Conservation (phyloP, 2,888 invertebrate species). For the Platycnemis pennipes region DNA sequence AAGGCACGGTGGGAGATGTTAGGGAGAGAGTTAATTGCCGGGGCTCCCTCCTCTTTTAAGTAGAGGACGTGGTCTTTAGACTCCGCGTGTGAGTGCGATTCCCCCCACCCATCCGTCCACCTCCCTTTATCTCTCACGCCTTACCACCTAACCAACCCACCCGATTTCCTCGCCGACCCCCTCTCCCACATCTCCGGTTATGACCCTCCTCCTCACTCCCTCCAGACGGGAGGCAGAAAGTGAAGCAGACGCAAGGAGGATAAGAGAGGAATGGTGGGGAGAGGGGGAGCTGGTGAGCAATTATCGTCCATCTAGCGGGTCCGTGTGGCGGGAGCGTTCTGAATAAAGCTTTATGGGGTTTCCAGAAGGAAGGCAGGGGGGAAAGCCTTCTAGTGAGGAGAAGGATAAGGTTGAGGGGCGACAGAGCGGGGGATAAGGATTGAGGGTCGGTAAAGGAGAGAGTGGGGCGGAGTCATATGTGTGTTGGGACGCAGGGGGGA, state of each 20-base stretch:
- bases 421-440: neutral
- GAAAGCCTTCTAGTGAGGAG: neutral
- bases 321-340: slow-evolving; percentile 60
- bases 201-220: neutral
- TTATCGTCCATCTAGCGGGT: slow-evolving; percentile 70
- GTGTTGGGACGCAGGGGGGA: neutral
- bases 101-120: slow-evolving; percentile 48
- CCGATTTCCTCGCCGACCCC: slow-evolving; percentile 21
- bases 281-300: slow-evolving; percentile 45
- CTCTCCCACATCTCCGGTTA: too few relatives aligned
- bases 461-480: neutral
- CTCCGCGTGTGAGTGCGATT: neutral
- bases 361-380: neutral
- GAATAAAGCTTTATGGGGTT: slow-evolving; percentile 62
- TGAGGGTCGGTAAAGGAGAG: neutral
- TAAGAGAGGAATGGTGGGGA: neutral
- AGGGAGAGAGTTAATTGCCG: slow-evolving; percentile 31
- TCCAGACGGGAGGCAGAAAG: neutral
- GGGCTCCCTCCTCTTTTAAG: slow-evolving; percentile 26
- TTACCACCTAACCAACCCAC: slow-evolving; percentile 21
- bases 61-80: neutral
- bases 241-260: neutral
- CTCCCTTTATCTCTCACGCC: neutral
- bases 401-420: neutral
- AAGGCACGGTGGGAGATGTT: neutral